phyloP scores from a whole-genome alignment of 2,113 vertebrate species.

The Nibea albiflora region DNA sequence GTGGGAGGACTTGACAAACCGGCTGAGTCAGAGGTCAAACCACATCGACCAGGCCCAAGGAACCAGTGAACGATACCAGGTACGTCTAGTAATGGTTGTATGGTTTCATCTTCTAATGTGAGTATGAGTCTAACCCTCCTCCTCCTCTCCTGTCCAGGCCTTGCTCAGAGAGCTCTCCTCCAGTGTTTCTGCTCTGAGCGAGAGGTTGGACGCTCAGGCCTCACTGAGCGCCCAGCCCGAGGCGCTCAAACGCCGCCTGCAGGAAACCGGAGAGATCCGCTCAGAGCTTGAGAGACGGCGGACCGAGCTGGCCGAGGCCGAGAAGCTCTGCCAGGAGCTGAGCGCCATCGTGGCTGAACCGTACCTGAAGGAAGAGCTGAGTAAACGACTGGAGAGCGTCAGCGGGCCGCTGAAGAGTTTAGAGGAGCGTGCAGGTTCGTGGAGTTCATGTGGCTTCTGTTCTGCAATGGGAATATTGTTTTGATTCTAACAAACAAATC shows the following conservation, averaged over 20 bases:
- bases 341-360: constrained; percentile 93
- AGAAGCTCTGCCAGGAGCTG: constrained; percentile 90
- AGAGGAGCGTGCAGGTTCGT: constrained; percentile 94
- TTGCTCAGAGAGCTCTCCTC: constrained; percentile 89
- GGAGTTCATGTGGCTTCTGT: constrained; percentile 1
- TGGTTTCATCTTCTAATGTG: too few species aligned
- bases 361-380: constrained; percentile 95
- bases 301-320: constrained; percentile 87
- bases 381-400: constrained; percentile 92
- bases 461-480: constrained; percentile 12
- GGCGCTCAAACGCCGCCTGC: constrained; percentile 91
- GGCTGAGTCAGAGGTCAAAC: constrained; percentile 89
- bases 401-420: constrained; percentile 91
- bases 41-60: constrained; percentile 93
- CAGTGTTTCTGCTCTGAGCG: constrained; percentile 87
- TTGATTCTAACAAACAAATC: constrained; percentile 11
- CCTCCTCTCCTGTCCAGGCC: constrained; percentile 59
- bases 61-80: constrained; percentile 92
- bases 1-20: constrained; percentile 90
- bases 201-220: constrained; percentile 89
- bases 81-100: not conserved
- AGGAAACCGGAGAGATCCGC: constrained; percentile 96
- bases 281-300: constrained; percentile 91
- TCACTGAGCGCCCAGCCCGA: constrained; percentile 93
- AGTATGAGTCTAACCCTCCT: not conserved